phyloP scores from a whole-genome alignment of 2,888 invertebrate genomes.

The Rhorus exstirpatorius region DNA sequence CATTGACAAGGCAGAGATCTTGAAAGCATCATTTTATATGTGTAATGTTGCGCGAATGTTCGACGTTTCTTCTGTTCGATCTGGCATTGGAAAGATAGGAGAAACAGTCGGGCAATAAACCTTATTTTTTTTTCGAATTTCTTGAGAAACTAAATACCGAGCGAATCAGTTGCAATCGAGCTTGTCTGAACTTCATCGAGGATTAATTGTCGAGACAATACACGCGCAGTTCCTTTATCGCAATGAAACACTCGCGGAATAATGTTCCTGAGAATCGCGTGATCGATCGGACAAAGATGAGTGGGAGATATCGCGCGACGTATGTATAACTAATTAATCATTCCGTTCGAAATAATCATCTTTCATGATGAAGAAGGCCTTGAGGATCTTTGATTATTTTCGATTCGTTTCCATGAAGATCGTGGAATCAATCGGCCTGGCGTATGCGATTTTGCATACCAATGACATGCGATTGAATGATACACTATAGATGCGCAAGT shows the following conservation, averaged over 20 bases:
- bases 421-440: slow-evolving; percentile 9
- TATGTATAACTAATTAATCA: slow-evolving; percentile 23
- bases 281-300: slow-evolving; percentile 1
- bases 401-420: slow-evolving; percentile 13
- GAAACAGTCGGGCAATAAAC: too few species aligned
- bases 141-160: too few species aligned
- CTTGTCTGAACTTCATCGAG: too few species aligned
- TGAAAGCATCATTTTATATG: too few species aligned
- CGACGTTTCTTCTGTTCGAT: too few species aligned
- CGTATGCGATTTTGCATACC: not conserved
- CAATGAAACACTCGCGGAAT: slow-evolving; percentile 37
- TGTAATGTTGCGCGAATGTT: too few species aligned
- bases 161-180: not conserved
- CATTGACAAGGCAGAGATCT: too few species aligned
- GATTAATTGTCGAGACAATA: not conserved
- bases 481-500: too few species aligned
- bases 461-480: too few species aligned
- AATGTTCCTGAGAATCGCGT: slow-evolving; percentile 24
- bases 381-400: not conserved
- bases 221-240: not conserved
- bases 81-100: too few species aligned
- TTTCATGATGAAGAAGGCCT: slow-evolving; percentile 3
- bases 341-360: not conserved
- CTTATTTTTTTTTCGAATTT: too few species aligned
- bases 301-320: slow-evolving; percentile 18